Base-by-base conservation (phyloP, 2,113 vertebrate genomes). In the Aldabrachelys gigantea region DNA sequence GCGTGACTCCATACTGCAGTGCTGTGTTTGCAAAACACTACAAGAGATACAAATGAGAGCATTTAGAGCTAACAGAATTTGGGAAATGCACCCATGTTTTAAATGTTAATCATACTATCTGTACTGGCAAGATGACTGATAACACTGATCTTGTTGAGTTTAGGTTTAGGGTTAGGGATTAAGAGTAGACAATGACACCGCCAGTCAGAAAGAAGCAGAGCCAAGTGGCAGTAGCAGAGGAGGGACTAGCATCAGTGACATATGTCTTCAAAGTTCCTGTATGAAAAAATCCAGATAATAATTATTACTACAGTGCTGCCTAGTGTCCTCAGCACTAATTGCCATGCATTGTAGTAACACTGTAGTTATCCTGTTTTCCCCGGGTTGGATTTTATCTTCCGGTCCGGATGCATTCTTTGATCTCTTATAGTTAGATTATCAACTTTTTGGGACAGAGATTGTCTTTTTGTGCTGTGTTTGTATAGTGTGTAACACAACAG, bases 91-190 rank as follows among this genome's bases (percentile, higher is more conserved):
- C 56, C 90, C 44, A 56, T 0, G 0, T 86, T 97, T 96, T 92
- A 35, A 47, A 86, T 83, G 96, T 96, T 90, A 94, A 59, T 95
- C 92, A 91, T 5, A 25, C 88, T 81, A 72, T 49, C 91, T 91
- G 38, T 95, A 93, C 92, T 96, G 92, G 93, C 94, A 95, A 50
- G 50, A 89, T 96, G 96, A 93, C 84, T 93, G 86, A 96, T 96
- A 94, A 92, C 88, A 90, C 93, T 96, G 90, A 91, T 94, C 89
- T 96, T 97, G 96, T 95, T 92, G 72, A 90, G 22, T 92, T 69
- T 91, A 59, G 17, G 57, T 95, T 82, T 95, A 82, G 85, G 84
- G 95, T 94, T 96, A 90, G 82, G 94, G 95, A 94, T 90, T 96
- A 96, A 97, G 94, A 96, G 85, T 85, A 95, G 97, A 94, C 69